Percentiles rank a stretch among this genome's conserved stretches.
Conservation (phyloP, 2,888 invertebrate genomes). For the Amitus sp. region DNA sequence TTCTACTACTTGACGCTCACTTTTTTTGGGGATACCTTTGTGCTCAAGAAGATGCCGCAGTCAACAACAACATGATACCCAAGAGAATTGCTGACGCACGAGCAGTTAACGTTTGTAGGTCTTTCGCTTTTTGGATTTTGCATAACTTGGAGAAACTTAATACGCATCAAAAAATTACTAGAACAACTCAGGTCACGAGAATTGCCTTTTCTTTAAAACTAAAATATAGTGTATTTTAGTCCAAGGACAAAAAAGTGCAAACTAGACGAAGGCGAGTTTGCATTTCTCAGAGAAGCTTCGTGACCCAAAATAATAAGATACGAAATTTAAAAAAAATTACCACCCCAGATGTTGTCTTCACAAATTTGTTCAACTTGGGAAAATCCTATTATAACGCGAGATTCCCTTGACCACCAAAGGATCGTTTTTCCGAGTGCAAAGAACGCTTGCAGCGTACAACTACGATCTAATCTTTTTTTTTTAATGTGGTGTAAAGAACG, state of each 20-base stretch:
- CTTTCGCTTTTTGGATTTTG: conserved; percentile 4
- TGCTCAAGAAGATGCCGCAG: conserved; percentile 4
- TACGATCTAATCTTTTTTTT: no score
- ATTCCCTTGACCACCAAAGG: no score
- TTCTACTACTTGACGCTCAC: conserved; percentile 8
- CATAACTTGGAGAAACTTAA: no score
- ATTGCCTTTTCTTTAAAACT: no score
- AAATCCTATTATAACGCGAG: no score
- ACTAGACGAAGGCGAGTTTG: no score
- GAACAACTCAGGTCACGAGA: no score
- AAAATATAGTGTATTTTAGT: no score
- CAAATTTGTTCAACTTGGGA: neutral
- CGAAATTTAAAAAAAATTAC: neutral
- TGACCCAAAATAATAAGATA: neutral
- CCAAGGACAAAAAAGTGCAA: no score
- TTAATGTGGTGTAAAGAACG: no score
- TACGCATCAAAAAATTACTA: no score
- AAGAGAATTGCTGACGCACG: conserved; percentile 13
- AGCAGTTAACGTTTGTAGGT: conserved; percentile 35
- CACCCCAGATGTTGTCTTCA: neutral
- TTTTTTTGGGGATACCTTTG: conserved; percentile 12
- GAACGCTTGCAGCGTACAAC: no score
- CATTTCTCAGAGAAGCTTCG: neutral
- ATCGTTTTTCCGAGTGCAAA: neutral
- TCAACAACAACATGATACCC: conserved; percentile 7